Percentiles rank a stretch among this genome's conserved stretches.
Conservation (phyloP, 2,888 invertebrate species). For the Byasa hedistus region DNA sequence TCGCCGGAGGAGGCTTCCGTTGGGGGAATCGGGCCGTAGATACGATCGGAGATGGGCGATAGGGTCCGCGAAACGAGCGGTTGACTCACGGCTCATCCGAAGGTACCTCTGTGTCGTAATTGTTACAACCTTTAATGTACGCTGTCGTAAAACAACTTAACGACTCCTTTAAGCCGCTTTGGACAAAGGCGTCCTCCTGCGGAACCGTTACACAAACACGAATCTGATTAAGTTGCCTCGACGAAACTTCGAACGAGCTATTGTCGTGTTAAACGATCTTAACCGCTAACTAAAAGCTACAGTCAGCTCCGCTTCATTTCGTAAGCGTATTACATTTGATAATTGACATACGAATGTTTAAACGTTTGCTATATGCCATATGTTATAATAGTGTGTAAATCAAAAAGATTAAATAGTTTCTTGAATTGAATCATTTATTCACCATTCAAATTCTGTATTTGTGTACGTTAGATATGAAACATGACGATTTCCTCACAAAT, state of each 20-base stretch:
- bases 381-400: no score
- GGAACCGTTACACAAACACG: conserved; percentile 28
- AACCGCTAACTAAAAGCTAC: neutral
- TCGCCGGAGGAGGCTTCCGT: conserved; percentile 68
- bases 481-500: no score
- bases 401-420: no score
- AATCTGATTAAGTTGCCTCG: conserved; percentile 24
- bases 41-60: conserved; percentile 67
- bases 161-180: conserved; percentile 32
- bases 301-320: no score
- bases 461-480: no score
- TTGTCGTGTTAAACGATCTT: conserved; percentile 5
- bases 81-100: conserved; percentile 51
- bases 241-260: neutral
- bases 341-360: no score
- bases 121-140: conserved; percentile 31
- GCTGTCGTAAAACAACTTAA: conserved; percentile 32
- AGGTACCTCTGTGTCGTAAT: conserved; percentile 33
- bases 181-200: conserved; percentile 21
- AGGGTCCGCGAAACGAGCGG: conserved; percentile 55
- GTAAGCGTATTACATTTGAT: no score
- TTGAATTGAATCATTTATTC: no score
- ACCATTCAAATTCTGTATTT: no score
- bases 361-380: no score
- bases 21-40: conserved; percentile 53